phyloP scores from a whole-genome alignment of 2,888 invertebrate genomes.

The Ditylenchus weischeri region DNA sequence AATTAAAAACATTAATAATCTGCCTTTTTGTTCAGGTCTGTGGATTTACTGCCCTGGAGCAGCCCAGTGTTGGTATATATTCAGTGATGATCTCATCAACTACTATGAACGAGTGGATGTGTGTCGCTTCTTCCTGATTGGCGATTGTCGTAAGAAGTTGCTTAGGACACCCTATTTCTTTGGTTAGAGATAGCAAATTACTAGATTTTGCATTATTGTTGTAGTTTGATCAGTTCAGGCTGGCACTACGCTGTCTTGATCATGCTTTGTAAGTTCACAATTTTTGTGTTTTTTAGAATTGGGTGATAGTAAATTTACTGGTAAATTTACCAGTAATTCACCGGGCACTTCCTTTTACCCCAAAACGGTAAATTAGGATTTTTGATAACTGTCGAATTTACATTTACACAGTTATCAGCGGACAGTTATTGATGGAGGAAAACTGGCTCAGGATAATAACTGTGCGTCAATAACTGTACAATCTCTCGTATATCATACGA shows the following conservation, averaged over 20 bases:
- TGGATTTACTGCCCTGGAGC: slow-evolving; percentile 55
- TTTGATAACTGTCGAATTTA: too few relatives aligned
- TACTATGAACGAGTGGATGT: slow-evolving; percentile 57
- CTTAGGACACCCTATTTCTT: slow-evolving; percentile 57
- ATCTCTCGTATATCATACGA: too few relatives aligned
- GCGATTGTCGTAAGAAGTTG: slow-evolving; percentile 56
- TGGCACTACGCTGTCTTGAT: slow-evolving; percentile 57
- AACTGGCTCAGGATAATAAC: too few relatives aligned
- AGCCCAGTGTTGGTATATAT: slow-evolving; percentile 52
- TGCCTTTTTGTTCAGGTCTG: slow-evolving; percentile 33
- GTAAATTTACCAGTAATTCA: too few relatives aligned
- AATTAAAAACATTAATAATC: too few relatives aligned
- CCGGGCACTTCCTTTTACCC: too few relatives aligned
- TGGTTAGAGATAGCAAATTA: slow-evolving; percentile 29
- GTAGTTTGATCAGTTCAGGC: slow-evolving; percentile 34
- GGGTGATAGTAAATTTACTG: too few relatives aligned
- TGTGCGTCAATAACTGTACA: too few relatives aligned
- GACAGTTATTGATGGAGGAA: too few relatives aligned
- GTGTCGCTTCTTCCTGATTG: slow-evolving; percentile 55
- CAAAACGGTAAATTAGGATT: too few relatives aligned
- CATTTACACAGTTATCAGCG: too few relatives aligned
- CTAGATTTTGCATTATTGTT: neutral
- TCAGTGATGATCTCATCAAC: slow-evolving; percentile 48
- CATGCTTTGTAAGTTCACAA: slow-evolving; percentile 29
- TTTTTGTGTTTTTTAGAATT: too few relatives aligned